Evolutionary conservation across 2,888 invertebrate genomes (phyloP), one percentile per base, ranked within the genome.

Genomic region (Lacanobia wlatinum): DNA sequence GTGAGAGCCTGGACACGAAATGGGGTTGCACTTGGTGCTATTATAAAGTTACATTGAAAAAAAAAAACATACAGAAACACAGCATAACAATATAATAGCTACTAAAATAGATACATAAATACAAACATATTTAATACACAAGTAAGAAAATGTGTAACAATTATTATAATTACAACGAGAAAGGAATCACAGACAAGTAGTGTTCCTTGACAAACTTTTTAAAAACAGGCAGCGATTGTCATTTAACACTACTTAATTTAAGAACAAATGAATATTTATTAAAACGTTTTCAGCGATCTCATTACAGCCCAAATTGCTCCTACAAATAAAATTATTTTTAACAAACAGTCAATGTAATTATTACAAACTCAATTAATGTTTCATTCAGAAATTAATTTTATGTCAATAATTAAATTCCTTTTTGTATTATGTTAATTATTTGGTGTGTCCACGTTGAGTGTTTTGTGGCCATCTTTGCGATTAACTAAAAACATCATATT

Each of bases 251-350:
- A 34, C 6, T 10, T 21, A 34, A 28, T 53, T 70, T 55, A n/a
- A 40, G 1, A 72, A 40, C 72, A 2, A 52, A 52, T 14, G 0
- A 66, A 7, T 18, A 40, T 52, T n/a, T n/a, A 56, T 50, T 65
- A 28, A 48, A 52, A 18, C n/a, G 14, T 5, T 59, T 43, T 50
- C n/a, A 12, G 38, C 23, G 73, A 53, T 55, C 66, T 55, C 62
- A 67, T 67, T 63, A 79, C 12, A 8, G 3, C 38, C 2, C 40
- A 59, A 73, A 63, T 66, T 28, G 28, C n/a, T 9, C n/a, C 56
- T 34, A 12, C 9, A 63, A 66, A 61, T 53, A n/a, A 28, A 65
- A 58, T 40, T 23, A 12, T 56, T 71, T 72, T 58, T 5, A 34
- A 56, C 40, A 73, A 60, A 34, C 21, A 53, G 2, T 56, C 46